phyloP scores from a whole-genome alignment of 2,888 invertebrate species.

The Caenorhabditis angaria region DNA sequence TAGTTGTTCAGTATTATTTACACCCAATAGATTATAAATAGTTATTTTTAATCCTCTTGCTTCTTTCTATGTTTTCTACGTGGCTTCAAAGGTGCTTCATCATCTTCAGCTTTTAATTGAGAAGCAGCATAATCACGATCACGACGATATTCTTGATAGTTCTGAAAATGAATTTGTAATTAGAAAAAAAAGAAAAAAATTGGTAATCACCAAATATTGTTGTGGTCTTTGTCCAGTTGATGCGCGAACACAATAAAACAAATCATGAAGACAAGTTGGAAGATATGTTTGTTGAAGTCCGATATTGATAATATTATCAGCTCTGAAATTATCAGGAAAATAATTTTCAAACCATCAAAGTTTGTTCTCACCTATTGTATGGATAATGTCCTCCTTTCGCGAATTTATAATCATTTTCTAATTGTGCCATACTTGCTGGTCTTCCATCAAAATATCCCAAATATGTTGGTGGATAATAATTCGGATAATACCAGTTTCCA shows the following conservation, averaged over 20 bases:
- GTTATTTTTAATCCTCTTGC: conserved; percentile 15
- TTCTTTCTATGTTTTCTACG: conserved; percentile 12
- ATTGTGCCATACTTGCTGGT: conserved; percentile 52
- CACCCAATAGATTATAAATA: too few species aligned
- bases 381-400: conserved; percentile 55
- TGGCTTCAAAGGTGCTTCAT: conserved; percentile 13
- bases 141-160: conserved; percentile 39
- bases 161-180: conserved; percentile 14
- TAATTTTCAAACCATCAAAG: background rate
- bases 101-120: conserved; percentile 25
- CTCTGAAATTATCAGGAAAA: conserved; percentile 55
- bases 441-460: conserved; percentile 61
- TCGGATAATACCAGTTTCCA: conserved; percentile 60
- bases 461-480: conserved; percentile 60
- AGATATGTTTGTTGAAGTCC: conserved; percentile 62
- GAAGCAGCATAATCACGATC: conserved; percentile 32
- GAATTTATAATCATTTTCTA: conserved; percentile 61
- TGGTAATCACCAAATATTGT: conserved; percentile 28
- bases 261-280: conserved; percentile 65
- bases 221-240: conserved; percentile 35
- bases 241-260: conserved; percentile 64
- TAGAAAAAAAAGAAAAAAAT: background rate
- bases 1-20: too few species aligned
- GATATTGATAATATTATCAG: conserved; percentile 65
- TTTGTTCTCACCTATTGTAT: conserved; percentile 57